A percentile compares a stretch with the other conserved stretches of the same genome.
Conservation (phyloP, 92 coral and sea anemone species). For the Meandrina meandrites region DNA sequence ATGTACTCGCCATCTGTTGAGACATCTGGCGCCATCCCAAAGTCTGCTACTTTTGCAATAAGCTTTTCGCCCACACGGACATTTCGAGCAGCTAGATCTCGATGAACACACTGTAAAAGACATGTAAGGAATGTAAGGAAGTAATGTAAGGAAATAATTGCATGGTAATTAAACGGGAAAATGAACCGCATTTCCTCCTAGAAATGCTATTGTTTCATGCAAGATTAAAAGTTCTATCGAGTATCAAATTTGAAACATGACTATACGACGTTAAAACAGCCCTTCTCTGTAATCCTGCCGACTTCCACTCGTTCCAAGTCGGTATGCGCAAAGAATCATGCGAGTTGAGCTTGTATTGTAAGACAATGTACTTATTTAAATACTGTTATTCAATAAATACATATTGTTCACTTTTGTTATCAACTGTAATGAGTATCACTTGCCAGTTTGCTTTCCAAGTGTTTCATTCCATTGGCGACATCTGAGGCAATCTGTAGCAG, state of each 20-base stretch:
- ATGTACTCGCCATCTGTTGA: constrained; percentile 15
- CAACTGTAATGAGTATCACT: neutral
- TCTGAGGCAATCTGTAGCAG: constrained; percentile 1
- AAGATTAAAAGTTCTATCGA: too few species aligned
- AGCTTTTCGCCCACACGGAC: constrained; percentile 59
- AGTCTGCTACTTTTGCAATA: constrained; percentile 85
- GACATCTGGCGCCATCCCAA: constrained; percentile 48
- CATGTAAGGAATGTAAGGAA: neutral
- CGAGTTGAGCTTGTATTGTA: too few species aligned
- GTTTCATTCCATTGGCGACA: constrained; percentile 4
- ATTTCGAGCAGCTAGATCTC: constrained; percentile 43
- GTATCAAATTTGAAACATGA: too few species aligned
- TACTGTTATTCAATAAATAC: too few species aligned
- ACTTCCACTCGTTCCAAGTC: too few species aligned
- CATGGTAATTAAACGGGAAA: neutral
- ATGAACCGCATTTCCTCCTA: too few species aligned
- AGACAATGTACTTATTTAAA: too few species aligned
- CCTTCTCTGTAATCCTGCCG: too few species aligned
- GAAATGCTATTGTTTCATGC: too few species aligned
- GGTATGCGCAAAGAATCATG: too few species aligned
- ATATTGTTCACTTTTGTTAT: neutral
- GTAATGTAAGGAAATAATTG: neutral
- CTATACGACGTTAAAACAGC: too few species aligned
- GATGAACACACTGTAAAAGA: constrained; percentile 12
- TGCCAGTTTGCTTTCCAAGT: constrained; percentile 8